Evolutionary conservation across 2,113 vertebrate species (phyloP).

Genomic region (Pterophyllum scalare): DNA sequence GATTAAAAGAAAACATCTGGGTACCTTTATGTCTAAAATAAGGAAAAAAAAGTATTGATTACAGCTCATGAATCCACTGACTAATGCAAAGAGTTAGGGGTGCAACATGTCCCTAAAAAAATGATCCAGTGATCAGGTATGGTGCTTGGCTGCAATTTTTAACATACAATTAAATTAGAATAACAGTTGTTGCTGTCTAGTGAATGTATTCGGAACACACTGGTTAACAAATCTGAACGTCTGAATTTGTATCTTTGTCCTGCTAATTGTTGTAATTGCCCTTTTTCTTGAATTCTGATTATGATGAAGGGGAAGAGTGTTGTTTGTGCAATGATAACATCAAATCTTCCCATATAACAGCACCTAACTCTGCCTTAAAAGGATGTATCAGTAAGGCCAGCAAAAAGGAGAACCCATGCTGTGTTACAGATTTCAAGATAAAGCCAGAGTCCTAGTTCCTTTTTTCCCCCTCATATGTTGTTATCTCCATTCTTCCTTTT

Average conservation of each 20-base stretch:
- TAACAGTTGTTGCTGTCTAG: background rate
- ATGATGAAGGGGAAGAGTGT: background rate
- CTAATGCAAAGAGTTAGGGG: background rate
- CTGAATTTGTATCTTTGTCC: background rate
- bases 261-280: background rate
- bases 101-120: background rate
- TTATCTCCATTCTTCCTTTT: background rate
- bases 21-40: background rate
- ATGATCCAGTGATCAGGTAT: background rate
- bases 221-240: background rate
- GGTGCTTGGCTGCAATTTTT: background rate
- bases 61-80: background rate
- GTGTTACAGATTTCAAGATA: background rate
- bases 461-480: background rate
- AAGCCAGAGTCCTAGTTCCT: background rate
- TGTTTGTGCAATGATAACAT: background rate
- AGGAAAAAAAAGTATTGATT: background rate
- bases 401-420: background rate
- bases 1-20: background rate
- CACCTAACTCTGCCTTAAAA: background rate
- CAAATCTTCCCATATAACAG: background rate
- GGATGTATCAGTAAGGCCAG: background rate
- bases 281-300: constrained; percentile 3
- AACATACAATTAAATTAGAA: background rate
- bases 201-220: background rate